Evolutionary conservation across 2,113 vertebrate species (phyloP), one percentile per base, ranked within the genome.

Genomic region (Nicator chloris): DNA sequence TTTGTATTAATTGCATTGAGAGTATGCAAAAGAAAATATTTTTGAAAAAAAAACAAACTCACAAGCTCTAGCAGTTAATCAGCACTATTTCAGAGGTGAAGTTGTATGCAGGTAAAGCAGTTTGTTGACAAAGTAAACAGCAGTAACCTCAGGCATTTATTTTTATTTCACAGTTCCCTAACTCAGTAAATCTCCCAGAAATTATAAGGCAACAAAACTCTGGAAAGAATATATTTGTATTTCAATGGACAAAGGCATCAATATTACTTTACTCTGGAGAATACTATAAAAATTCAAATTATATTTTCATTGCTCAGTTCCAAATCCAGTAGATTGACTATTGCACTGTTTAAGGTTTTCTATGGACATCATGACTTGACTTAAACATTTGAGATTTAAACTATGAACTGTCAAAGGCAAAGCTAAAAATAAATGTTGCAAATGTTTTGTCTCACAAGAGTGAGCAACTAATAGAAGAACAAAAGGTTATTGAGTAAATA

Each of bases 401-500:
- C 10, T 33, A 39, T 65, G 13, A 22, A 76, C 59, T 82, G 53
- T 68, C 83, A 69, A 90, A 88, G 28, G 49, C 39, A 88, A 72
- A 70, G n/a, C 65, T 90, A 88, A 91, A 91, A 95, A 81, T 73
- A 91, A 76, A 28, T 4, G 5, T 76, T 88, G 53, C 6, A 1
- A 81, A 81, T 90, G 83, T 84, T 96, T 93, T 83, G 14, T 86
- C 60, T 94, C 82, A 77, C 35, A 85, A 73, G 51, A 23, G 27
- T 27, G 5, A 86, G 28, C 82, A 86, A 92, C 83, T 90, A 88
- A 94, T 60, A 94, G 68, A 91, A 82, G 91, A 84, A 75, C 30
- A 82, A 90, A 94, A 91, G 82, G n/a, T 81, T 94, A 95, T 84
- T 94, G 82, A 91, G 44, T 93, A 93, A 88, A 82, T 97, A 94